A percentile compares a stretch with the other conserved stretches of the same genome.
Conservation (phyloP, 2,888 invertebrate genomes). For the Micropterix aruncella region DNA sequence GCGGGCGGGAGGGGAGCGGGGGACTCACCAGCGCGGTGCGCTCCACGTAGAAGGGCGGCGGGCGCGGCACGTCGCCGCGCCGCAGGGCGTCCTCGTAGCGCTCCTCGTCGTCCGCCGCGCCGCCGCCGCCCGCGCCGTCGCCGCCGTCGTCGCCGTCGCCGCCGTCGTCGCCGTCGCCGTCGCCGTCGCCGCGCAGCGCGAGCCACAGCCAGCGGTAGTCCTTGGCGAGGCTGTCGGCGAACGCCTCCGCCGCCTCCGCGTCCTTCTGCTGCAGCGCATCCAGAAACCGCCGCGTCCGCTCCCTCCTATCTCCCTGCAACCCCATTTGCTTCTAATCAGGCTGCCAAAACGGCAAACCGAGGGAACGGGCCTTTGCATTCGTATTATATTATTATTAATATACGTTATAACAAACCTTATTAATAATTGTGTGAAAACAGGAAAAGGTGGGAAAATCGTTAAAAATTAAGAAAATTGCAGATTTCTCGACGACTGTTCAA, state of each 20-base stretch:
- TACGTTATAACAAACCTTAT: too few species aligned
- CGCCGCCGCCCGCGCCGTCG: conserved; percentile 24
- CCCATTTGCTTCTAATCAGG: too few species aligned
- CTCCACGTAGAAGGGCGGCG: conserved; percentile 38
- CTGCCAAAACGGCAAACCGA: too few species aligned
- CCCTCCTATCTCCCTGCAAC: conserved; percentile 26
- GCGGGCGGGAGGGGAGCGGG: neutral
- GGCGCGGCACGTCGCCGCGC: conserved; percentile 40
- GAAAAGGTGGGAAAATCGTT: too few species aligned
- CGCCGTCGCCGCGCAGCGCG: conserved; percentile 23
- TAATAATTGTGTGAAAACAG: too few species aligned
- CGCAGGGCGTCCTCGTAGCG: conserved; percentile 36
- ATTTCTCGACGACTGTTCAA: too few species aligned
- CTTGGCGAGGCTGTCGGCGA: conserved; percentile 37
- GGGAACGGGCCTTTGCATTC: neutral
- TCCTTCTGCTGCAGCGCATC: conserved; percentile 26
- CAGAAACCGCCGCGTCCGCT: conserved; percentile 25
- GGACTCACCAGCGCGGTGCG: conserved; percentile 32
- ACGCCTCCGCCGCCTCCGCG: conserved; percentile 34
- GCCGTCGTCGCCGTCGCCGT: conserved; percentile 18
- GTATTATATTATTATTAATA: too few species aligned
- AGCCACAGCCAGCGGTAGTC: conserved; percentile 44
- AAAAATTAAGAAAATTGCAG: too few species aligned
- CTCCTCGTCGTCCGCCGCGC: conserved; percentile 19
- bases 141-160: conserved; percentile 37